Evolutionary conservation across 1,140 invertebrate genomes (phyloP), one percentile per base, ranked within the genome.

Genomic region (Drosophila arizonae): DNA sequence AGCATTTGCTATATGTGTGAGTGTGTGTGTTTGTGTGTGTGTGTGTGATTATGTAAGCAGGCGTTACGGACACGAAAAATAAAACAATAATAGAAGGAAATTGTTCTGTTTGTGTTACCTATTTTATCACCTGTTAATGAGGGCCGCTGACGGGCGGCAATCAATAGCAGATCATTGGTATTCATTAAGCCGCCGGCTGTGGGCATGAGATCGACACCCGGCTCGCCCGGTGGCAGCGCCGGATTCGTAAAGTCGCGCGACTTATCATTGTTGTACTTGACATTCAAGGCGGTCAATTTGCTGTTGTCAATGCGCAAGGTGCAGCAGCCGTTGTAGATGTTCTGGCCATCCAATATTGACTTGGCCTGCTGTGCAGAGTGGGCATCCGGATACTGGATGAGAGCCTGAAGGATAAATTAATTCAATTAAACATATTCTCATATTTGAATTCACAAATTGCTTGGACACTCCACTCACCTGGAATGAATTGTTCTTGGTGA

Each of bases 241-340:
- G 98, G 98, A 93, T 99, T 99, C 72, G 98, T 99, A 93, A 98
- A 99, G 93, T 99, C 99, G 52, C 99, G 94, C 57, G 97, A 98
- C 93, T 99, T 99, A 93, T 99, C 99, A 93, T 99, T 99, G 94
- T 99, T 99, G 94, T 98, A 99, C 92, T 99, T 99, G 39, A 99
- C 98, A 93, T 99, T 99, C 71, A 99, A 94, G 69, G 96, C 98
- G 69, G 96, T 96, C 94, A 99, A 95, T 93, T 99, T 99, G 78
- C 97, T 99, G 94, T 98, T 99, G 93, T 99, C 99, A 87, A 99
- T 99, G 91, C 98, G 96, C 81, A 99, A 93, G n/a, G 98, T 99
- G 94, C 98, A 99, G 93, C 98, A 99, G 50, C 97, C 98, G 92
- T 98, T 99, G 95, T 99, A 99, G 85, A 99, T 99, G 91, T 99